Conservation (phyloP, 2,113 vertebrate genomes). For the Pithys albifrons region DNA sequence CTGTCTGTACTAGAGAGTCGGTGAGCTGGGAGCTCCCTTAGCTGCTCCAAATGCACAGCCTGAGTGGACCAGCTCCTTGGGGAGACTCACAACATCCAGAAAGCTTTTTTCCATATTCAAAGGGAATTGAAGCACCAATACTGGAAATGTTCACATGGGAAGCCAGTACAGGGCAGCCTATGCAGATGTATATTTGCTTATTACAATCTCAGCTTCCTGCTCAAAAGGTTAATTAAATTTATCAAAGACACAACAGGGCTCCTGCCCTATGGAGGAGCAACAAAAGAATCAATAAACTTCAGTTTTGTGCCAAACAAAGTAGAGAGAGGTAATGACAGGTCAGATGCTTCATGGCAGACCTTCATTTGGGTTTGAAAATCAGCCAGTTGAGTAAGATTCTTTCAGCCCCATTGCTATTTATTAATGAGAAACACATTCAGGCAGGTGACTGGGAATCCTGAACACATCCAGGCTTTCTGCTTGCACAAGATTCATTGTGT, state of each 20-base stretch:
- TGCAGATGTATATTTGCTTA: neutral
- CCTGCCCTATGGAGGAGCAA: neutral
- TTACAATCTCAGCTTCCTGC: slow-evolving; percentile 21
- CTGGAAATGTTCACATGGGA: neutral
- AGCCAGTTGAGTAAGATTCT: neutral
- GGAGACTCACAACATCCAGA: neutral
- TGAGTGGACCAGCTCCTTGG: neutral
- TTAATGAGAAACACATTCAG: neutral
- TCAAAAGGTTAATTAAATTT: slow-evolving; percentile 37
- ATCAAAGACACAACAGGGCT: neutral
- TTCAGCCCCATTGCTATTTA: neutral
- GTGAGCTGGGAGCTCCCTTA: neutral
- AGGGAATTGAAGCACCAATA: neutral
- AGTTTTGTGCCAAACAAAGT: slow-evolving; percentile 1
- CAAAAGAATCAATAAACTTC: slow-evolving; percentile 19
- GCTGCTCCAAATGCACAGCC: neutral
- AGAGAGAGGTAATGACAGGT: neutral
- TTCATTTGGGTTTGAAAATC: slow-evolving; percentile 7
- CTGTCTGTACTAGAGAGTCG: neutral
- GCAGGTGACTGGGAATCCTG: neutral
- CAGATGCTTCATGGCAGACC: neutral
- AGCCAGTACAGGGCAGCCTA: neutral
- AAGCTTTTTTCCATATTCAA: neutral
- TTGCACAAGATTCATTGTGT: neutral
- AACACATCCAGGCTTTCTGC: neutral